phyloP scores from a whole-genome alignment of 2,797 vertebrate genomes.

The Clarias laeviceps region DNA sequence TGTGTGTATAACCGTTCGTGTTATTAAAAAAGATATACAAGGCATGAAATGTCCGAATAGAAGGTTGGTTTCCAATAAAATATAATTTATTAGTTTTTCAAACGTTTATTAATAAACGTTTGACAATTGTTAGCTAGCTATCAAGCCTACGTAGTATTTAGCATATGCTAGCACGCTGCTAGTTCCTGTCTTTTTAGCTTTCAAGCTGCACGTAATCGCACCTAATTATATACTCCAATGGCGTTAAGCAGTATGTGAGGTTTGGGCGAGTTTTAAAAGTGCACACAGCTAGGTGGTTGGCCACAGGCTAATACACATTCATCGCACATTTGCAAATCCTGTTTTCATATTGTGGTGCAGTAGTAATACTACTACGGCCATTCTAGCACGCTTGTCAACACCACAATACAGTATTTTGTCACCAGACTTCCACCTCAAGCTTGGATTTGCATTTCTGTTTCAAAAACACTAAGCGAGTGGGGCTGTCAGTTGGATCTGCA shows the following conservation, averaged over 20 bases:
- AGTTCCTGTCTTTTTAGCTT: neutral
- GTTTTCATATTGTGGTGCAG: neutral
- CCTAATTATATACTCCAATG: neutral
- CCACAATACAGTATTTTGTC: too few species aligned
- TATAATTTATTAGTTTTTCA: neutral
- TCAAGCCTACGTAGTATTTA: neutral
- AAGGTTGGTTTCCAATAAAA: neutral
- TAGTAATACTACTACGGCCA: neutral
- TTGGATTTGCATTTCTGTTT: neutral
- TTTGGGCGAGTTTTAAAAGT: neutral
- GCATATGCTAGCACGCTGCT: conserved; percentile 1
- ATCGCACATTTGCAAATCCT: neutral
- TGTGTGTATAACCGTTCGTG: neutral
- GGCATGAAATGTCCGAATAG: neutral
- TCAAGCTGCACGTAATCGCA: neutral
- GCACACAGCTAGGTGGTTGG: neutral
- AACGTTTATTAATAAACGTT: neutral
- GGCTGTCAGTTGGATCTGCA: neutral
- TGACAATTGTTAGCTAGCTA: neutral
- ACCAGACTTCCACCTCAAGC: neutral
- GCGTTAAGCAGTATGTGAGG: neutral
- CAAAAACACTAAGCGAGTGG: neutral
- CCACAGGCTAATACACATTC: neutral
- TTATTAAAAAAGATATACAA: neutral
- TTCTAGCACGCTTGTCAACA: neutral